phyloP scores from a whole-genome alignment of 2,797 vertebrate species.

The Prionace glauca region DNA sequence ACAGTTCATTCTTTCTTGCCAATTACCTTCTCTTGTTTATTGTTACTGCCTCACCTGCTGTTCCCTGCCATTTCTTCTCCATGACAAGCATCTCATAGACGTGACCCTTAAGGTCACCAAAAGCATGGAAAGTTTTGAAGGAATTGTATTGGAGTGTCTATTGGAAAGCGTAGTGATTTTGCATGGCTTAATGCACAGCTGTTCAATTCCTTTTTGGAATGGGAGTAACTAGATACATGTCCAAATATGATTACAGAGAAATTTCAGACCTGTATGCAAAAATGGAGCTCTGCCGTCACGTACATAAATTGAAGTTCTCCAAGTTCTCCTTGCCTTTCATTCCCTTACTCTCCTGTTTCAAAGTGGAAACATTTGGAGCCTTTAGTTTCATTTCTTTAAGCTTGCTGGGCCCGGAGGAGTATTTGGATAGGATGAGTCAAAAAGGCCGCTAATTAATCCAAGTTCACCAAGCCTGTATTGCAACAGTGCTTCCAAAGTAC shows the following conservation, averaged over 20 bases:
- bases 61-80: not conserved
- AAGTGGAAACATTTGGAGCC: not conserved
- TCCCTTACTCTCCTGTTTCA: not conserved
- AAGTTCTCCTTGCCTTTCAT: not conserved
- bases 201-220: not conserved
- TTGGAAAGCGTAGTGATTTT: not conserved
- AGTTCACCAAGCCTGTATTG: not conserved
- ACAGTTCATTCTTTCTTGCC: not conserved
- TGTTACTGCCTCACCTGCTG: not conserved
- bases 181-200: not conserved
- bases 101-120: not conserved
- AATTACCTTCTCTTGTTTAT: not conserved
- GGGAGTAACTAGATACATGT: not conserved
- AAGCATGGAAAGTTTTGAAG: not conserved
- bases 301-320: not conserved
- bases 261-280: not conserved
- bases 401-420: not conserved
- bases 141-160: not conserved
- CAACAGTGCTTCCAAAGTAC: not conserved
- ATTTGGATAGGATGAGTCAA: too few species aligned
- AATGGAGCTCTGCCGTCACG: not conserved
- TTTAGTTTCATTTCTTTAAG: not conserved
- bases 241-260: not conserved
- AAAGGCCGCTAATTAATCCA: not conserved
- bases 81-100: constrained; percentile 6